Conservation (phyloP, 2,797 vertebrate species). For the Brachyalestes nurse region DNA sequence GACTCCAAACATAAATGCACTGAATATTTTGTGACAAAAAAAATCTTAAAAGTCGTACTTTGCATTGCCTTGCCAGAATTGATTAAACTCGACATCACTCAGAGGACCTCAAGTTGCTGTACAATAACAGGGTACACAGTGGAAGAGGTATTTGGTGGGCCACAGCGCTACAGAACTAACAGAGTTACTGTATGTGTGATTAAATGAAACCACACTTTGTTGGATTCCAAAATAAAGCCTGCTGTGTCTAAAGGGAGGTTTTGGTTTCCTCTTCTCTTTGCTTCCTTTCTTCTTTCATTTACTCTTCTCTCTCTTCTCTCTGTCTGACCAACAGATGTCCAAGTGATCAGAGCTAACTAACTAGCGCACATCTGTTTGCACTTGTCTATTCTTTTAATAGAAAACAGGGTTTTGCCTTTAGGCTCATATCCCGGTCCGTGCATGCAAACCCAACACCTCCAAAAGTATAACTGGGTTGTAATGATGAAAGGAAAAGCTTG, state of each 20-base stretch:
- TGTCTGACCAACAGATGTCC: not conserved
- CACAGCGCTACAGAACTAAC: not conserved
- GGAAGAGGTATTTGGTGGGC: not conserved
- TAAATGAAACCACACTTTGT: slow-evolving; percentile 1
- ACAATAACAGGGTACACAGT: not conserved
- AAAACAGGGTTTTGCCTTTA: not conserved
- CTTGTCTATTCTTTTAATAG: not conserved
- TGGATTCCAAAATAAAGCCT: not conserved
- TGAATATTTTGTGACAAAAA: too few relatives aligned
- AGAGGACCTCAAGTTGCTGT: not conserved
- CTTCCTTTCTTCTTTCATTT: not conserved
- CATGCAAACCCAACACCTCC: not conserved
- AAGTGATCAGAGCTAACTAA: not conserved
- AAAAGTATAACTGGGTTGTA: not conserved
- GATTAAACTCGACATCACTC: too few relatives aligned
- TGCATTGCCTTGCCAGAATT: not conserved
- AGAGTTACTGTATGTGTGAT: not conserved
- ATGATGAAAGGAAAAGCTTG: not conserved
- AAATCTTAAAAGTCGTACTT: not conserved
- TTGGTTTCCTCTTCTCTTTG: not conserved
- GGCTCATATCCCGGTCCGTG: not conserved
- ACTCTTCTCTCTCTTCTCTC: not conserved
- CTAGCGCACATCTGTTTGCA: not conserved
- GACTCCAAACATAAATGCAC: too few relatives aligned
- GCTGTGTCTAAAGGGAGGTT: not conserved